Evolutionary conservation across 23 tunicate species (phyloP).

Genomic region (Ciona savignyi): DNA sequence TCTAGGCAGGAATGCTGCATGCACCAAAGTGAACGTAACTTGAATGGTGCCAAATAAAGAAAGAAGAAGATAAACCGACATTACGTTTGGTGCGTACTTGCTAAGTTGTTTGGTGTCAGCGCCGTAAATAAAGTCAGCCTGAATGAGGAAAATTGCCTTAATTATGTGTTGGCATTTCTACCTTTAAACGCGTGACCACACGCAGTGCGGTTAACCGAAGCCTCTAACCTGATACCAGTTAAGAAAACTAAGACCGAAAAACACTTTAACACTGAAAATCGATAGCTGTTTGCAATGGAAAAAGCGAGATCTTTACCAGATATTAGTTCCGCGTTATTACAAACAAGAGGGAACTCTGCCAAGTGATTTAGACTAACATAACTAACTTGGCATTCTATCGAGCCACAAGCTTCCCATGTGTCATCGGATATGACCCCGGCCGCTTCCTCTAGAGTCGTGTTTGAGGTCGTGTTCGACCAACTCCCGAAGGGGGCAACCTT

Average conservation of each 20-base stretch:
- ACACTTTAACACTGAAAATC: neutral
- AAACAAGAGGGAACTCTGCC: neutral
- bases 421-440: constrained; percentile 11
- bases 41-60: constrained; percentile 34
- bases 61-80: constrained; percentile 33
- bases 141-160: neutral
- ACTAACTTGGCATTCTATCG: constrained; percentile 8
- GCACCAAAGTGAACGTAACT: constrained; percentile 43
- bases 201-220: too few relatives aligned
- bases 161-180: neutral
- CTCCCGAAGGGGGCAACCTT: neutral
- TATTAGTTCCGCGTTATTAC: too few relatives aligned
- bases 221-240: too few relatives aligned
- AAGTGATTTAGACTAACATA: neutral
- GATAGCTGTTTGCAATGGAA: neutral
- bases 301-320: too few relatives aligned
- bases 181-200: neutral
- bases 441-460: neutral
- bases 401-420: constrained; percentile 17
- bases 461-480: neutral
- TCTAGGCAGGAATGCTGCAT: constrained; percentile 39
- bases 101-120: constrained; percentile 10
- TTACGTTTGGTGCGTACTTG: constrained; percentile 40
- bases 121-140: constrained; percentile 31
- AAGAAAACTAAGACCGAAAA: too few relatives aligned